These are phyloP conservation scores for Agapostemon virescens DNA, from an alignment of 2,888 invertebrate genomes.

Conservation along the genomic window DNA sequence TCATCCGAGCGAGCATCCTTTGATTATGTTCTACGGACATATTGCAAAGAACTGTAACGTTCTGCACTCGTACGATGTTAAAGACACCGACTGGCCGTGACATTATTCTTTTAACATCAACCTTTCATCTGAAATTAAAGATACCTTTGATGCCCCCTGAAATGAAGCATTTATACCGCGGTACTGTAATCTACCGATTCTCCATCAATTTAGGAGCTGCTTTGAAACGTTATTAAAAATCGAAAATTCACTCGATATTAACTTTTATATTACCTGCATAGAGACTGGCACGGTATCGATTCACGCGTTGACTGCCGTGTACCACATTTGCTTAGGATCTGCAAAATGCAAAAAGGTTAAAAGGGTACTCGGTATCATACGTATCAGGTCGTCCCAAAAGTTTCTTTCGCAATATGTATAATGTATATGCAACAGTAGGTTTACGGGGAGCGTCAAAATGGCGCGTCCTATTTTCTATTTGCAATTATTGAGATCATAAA, in stretches of 20 bases:
- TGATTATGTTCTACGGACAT: slow-evolving; percentile 4
- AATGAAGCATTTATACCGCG: background rate
- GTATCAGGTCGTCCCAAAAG: too few relatives aligned
- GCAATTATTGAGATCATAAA: too few relatives aligned
- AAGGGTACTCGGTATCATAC: too few relatives aligned
- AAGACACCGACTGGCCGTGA: background rate
- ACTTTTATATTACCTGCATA: background rate
- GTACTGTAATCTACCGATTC: background rate
- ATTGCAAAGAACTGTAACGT: background rate
- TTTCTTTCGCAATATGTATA: too few relatives aligned
- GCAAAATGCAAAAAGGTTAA: too few relatives aligned
- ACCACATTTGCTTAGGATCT: too few relatives aligned
- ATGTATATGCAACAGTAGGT: too few relatives aligned
- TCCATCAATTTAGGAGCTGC: background rate
- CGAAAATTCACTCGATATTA: background rate
- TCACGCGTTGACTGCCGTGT: too few relatives aligned
- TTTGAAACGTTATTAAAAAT: background rate
- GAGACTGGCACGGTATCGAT: background rate
- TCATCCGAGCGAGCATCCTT: background rate
- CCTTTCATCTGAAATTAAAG: background rate
- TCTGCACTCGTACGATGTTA: background rate
- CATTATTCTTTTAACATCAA: background rate
- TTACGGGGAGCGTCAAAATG: too few relatives aligned
- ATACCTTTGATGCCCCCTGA: background rate
- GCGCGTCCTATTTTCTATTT: too few relatives aligned